Conservation (phyloP, 2,113 vertebrate species). For the Cathartes aura region DNA sequence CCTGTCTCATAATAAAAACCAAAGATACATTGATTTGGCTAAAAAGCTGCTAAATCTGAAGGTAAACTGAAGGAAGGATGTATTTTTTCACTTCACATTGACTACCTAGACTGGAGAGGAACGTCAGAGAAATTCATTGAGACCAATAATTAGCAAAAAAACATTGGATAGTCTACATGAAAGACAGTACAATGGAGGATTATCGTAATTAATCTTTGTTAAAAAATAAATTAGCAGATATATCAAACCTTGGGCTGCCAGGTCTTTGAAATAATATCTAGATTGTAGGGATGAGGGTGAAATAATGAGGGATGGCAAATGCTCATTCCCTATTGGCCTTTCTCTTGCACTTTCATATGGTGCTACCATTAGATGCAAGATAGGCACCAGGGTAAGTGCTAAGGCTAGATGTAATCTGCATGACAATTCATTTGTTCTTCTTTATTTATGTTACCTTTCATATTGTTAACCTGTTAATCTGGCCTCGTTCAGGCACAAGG, state of each 20-base stretch:
- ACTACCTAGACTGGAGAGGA: neutral
- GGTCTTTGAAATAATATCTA: neutral
- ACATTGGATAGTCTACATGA: fast-evolving
- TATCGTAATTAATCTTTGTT: neutral
- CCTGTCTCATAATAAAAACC: neutral
- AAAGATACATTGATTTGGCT: neutral
- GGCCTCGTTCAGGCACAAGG: neutral
- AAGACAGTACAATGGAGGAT: neutral
- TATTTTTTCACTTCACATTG: neutral
- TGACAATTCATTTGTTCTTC: neutral
- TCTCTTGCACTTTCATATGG: neutral
- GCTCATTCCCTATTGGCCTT: neutral
- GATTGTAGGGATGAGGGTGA: neutral
- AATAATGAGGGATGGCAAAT: neutral
- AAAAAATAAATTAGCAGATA: neutral
- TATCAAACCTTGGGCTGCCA: neutral
- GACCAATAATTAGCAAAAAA: neutral
- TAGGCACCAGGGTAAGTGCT: neutral
- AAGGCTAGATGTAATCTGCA: neutral
- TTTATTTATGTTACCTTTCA: neutral
- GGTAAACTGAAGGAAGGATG: neutral
- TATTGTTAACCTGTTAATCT: neutral
- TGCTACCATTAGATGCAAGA: neutral
- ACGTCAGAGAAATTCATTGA: neutral
- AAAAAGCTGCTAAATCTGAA: neutral